phyloP scores from a whole-genome alignment of 2,888 invertebrate genomes.

The Autographa gamma region DNA sequence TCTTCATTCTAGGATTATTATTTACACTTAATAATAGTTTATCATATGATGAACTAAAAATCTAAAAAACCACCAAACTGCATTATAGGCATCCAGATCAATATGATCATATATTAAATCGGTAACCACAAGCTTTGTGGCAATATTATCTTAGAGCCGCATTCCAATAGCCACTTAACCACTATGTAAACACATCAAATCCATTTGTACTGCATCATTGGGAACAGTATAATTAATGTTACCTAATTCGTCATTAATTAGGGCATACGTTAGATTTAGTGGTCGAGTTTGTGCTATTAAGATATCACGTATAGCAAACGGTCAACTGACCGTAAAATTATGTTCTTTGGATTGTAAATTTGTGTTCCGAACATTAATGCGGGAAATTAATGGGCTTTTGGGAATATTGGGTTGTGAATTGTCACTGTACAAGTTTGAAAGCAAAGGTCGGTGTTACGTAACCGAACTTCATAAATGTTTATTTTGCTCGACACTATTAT shows the following conservation, averaged over 20 bases:
- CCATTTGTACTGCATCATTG: conserved; percentile 50
- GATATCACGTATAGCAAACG: conserved; percentile 13
- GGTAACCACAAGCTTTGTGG: neutral
- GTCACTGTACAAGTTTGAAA: neutral
- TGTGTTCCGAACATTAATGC: conserved; percentile 22
- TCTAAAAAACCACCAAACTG: neutral
- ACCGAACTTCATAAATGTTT: neutral
- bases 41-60: neutral
- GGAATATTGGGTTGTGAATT: conserved; percentile 10
- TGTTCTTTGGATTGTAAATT: conserved; percentile 33
- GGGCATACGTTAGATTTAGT: conserved; percentile 52
- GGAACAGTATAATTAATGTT: conserved; percentile 50
- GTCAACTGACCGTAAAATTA: conserved; percentile 25
- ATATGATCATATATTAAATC: neutral
- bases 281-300: conserved; percentile 23
- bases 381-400: conserved; percentile 31
- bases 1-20: no score
- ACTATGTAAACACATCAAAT: conserved; percentile 38
- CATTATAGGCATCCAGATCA: neutral
- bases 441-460: neutral
- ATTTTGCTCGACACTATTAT: neutral
- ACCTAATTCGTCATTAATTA: conserved; percentile 53
- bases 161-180: conserved; percentile 19
- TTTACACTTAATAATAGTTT: no score
- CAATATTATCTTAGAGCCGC: neutral